Evolutionary conservation across 2,113 vertebrate species (phyloP).

Genomic region (Hemichromis elongatus): DNA sequence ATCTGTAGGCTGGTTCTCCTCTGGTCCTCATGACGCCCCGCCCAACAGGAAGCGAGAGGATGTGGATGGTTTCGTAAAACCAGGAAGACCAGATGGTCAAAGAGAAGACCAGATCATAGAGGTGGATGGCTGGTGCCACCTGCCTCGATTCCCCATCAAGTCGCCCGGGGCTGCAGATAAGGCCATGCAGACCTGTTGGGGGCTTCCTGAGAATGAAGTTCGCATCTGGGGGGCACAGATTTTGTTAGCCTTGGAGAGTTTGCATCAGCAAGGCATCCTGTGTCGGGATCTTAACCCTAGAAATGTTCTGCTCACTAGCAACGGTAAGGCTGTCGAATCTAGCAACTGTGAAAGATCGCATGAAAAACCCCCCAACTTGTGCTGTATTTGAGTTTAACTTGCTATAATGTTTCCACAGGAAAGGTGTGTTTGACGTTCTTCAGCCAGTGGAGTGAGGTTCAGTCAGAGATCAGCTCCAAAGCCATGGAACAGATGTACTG

Average conservation of each 20-base stretch:
- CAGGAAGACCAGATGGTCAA: not conserved
- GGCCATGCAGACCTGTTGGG: conserved; percentile 54
- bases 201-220: conserved; percentile 81
- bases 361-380: not conserved
- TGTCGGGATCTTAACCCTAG: conserved; percentile 95
- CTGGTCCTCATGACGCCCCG: not conserved
- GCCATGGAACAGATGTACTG: conserved; percentile 87
- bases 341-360: not conserved
- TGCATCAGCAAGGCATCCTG: conserved; percentile 92
- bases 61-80: conserved; percentile 9
- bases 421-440: conserved; percentile 91
- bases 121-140: conserved; percentile 70
- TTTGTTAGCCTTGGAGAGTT: conserved; percentile 86
- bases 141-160: conserved; percentile 35
- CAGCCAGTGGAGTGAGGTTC: conserved; percentile 95
- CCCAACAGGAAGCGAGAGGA: not conserved
- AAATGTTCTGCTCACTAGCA: conserved; percentile 87
- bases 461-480: conserved; percentile 78
- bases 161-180: not conserved
- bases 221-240: conserved; percentile 89
- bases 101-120: conserved; percentile 66
- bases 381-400: not conserved
- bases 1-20: conserved; percentile 25
- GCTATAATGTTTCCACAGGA: conserved; percentile 70
- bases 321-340: conserved; percentile 71